These are phyloP conservation scores for Parnassius glacialis DNA, from an alignment of 2,888 invertebrate genomes.

Conservation along the genomic window DNA sequence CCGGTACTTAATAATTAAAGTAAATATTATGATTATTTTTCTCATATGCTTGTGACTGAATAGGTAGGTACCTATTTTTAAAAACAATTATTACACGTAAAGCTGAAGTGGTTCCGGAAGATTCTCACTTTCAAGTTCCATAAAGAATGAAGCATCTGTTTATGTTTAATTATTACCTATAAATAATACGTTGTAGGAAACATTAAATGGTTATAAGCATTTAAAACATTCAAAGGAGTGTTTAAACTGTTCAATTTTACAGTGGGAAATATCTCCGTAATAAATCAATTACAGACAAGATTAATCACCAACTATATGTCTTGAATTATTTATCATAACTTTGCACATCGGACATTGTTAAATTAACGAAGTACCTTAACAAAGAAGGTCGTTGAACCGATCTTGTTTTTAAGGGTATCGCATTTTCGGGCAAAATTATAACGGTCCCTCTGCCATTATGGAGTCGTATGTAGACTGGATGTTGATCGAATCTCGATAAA, in stretches of 20 bases:
- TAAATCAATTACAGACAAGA: conserved; percentile 15
- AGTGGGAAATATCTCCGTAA: conserved; percentile 1
- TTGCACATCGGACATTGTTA: conserved; percentile 14
- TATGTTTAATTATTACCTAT: too few relatives aligned
- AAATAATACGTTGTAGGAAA: too few relatives aligned
- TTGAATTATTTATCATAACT: conserved; percentile 26
- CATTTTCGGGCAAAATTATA: conserved; percentile 10
- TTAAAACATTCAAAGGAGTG: too few relatives aligned
- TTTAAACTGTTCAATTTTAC: background rate
- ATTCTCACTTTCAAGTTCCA: too few relatives aligned
- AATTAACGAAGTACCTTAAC: background rate
- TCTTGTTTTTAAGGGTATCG: conserved; percentile 8
- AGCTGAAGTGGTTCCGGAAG: too few relatives aligned
- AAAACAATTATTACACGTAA: too few relatives aligned
- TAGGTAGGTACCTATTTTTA: too few relatives aligned
- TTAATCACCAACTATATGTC: conserved; percentile 13
- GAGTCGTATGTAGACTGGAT: conserved; percentile 9
- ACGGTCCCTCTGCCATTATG: conserved; percentile 15
- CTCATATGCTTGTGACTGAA: too few relatives aligned
- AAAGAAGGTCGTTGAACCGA: conserved; percentile 15
- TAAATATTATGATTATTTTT: too few relatives aligned
- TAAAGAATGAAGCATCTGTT: too few relatives aligned
- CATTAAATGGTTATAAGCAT: too few relatives aligned
- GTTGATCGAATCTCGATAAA: conserved; percentile 10
- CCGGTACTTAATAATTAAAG: too few relatives aligned